Evolutionary conservation across 2,113 vertebrate genomes (phyloP).

Genomic region (Micronisus gabar): DNA sequence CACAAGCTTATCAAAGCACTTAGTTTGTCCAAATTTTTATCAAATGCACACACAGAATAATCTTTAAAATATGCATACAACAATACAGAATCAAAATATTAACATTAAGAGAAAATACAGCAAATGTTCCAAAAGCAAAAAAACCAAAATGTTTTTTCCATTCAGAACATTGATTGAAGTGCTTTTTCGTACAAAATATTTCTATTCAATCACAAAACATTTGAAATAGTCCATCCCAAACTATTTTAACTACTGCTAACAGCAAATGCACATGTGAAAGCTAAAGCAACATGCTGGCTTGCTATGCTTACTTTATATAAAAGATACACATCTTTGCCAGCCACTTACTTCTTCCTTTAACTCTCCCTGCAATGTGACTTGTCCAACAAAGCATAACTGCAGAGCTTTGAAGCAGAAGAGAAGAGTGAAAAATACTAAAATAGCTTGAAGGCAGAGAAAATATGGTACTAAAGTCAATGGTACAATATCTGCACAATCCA

Average conservation of each 20-base stretch:
- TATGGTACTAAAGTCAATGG: neutral
- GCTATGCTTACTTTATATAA: neutral
- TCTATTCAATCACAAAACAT: neutral
- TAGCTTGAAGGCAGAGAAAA: neutral
- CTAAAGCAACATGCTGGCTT: neutral
- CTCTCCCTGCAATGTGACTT: constrained; percentile 29
- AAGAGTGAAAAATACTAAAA: neutral
- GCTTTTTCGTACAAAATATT: neutral
- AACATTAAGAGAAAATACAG: neutral
- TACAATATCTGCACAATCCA: neutral
- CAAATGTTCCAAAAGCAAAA: neutral
- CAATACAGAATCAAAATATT: neutral
- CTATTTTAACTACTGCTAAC: neutral
- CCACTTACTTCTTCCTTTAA: constrained; percentile 7
- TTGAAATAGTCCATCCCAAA: neutral
- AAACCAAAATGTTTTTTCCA: neutral
- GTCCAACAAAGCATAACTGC: constrained; percentile 22
- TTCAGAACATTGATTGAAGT: neutral
- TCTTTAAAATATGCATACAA: neutral
- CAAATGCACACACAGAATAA: neutral
- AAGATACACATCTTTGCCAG: neutral
- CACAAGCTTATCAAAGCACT: neutral
- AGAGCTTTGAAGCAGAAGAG: constrained; percentile 29
- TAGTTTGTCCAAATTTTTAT: neutral
- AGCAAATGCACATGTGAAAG: neutral